Conservation (phyloP, 2,888 invertebrate genomes). For the Carpatolechia fugitivella region DNA sequence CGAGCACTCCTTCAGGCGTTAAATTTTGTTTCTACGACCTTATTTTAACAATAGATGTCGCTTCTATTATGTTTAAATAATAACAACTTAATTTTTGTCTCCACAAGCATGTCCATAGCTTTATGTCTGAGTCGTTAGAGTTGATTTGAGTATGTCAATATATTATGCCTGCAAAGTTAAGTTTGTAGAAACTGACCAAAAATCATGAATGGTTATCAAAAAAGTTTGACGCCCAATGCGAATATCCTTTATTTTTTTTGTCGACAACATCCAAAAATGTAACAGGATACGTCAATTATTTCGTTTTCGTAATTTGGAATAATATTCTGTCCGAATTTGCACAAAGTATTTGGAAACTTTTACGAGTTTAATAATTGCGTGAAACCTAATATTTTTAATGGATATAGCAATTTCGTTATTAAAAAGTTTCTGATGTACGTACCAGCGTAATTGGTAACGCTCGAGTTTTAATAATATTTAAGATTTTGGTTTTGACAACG, state of each 20-base stretch:
- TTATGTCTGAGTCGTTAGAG: not conserved
- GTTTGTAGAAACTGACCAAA: not conserved
- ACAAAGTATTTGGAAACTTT: not conserved
- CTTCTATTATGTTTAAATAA: constrained; percentile 10
- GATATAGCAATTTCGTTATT: not conserved
- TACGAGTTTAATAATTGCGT: not conserved
- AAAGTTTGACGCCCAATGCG: constrained; percentile 21
- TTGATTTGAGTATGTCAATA: not conserved
- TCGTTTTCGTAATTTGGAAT: constrained; percentile 21
- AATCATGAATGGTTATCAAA: constrained; percentile 26
- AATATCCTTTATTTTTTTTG: constrained; percentile 6
- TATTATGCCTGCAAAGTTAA: not conserved
- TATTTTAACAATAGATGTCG: constrained; percentile 19
- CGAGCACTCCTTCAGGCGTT: constrained; percentile 16
- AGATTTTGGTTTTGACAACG: too few species aligned
- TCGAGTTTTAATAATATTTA: too few species aligned
- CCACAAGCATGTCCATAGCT: not conserved
- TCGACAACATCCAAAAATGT: constrained; percentile 18
- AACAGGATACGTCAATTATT: constrained; percentile 47
- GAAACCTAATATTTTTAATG: not conserved
- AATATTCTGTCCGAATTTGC: not conserved
- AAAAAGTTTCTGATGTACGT: not conserved
- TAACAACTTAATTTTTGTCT: not conserved
- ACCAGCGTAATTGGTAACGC: not conserved
- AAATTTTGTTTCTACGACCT: constrained; percentile 18